A percentile compares a stretch with the other conserved stretches of the same genome.
Evolutionary conservation across 2,888 invertebrate genomes (phyloP).

Genomic region (Melanchra persicariae): DNA sequence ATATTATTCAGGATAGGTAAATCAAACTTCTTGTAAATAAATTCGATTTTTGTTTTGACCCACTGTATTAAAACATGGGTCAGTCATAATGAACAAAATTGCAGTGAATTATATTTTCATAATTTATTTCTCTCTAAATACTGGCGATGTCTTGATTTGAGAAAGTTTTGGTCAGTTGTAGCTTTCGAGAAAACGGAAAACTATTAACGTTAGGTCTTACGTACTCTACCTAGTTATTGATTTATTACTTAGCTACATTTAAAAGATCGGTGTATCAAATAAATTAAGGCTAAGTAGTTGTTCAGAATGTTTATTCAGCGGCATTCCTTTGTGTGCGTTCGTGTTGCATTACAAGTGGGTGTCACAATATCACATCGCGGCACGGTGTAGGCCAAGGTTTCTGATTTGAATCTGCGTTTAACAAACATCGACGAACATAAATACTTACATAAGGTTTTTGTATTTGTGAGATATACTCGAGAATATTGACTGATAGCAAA

Average conservation of each 20-base stretch:
- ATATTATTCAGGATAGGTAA: not conserved
- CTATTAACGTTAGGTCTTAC: too few species aligned
- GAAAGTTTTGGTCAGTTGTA: too few species aligned
- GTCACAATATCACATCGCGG: constrained; percentile 69
- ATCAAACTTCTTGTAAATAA: not conserved
- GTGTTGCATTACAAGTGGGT: constrained; percentile 77
- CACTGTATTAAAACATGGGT: not conserved
- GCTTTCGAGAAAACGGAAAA: too few species aligned
- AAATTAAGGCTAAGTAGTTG: constrained; percentile 54
- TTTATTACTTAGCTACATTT: constrained; percentile 16
- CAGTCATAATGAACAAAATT: too few species aligned
- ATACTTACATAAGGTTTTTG: constrained; percentile 28
- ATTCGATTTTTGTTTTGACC: not conserved
- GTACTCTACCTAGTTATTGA: not conserved
- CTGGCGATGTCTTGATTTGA: too few species aligned
- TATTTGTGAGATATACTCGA: constrained; percentile 1
- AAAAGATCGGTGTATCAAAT: constrained; percentile 21
- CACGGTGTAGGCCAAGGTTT: constrained; percentile 76
- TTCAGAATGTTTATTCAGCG: constrained; percentile 71
- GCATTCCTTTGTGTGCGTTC: constrained; percentile 70
- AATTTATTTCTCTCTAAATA: too few species aligned
- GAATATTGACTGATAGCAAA: not conserved
- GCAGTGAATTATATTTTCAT: too few species aligned
- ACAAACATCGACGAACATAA: constrained; percentile 45
- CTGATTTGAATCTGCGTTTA: constrained; percentile 58